Conservation (phyloP, 2,888 invertebrate genomes). For the Nebria brevicollis region DNA sequence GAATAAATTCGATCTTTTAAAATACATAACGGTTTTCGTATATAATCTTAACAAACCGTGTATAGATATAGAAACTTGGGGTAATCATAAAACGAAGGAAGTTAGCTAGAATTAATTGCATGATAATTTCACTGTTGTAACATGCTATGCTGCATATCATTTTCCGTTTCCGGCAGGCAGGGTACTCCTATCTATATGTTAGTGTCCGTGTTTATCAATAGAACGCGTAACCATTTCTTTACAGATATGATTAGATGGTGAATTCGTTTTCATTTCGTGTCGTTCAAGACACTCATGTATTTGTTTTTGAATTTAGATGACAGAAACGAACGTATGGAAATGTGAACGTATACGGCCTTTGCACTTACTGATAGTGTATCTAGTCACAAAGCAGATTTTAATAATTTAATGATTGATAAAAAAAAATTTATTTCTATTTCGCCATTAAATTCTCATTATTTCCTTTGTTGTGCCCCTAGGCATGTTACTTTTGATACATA, state of each 20-base stretch:
- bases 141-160: slow-evolving; percentile 43
- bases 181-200: slow-evolving; percentile 19
- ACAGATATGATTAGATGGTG: slow-evolving; percentile 32
- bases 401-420: slow-evolving; percentile 46
- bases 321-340: not conserved
- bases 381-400: slow-evolving; percentile 41
- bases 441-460: slow-evolving; percentile 46
- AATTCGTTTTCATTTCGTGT: not conserved
- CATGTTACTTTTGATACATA: slow-evolving; percentile 42
- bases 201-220: slow-evolving; percentile 53
- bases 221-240: slow-evolving; percentile 50
- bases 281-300: slow-evolving; percentile 26
- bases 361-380: slow-evolving; percentile 35
- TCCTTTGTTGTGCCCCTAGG: slow-evolving; percentile 40
- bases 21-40: not conserved
- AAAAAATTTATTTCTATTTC: slow-evolving; percentile 16
- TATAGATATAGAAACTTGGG: not conserved
- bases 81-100: slow-evolving; percentile 2
- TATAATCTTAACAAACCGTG: not conserved
- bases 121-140: slow-evolving; percentile 27
- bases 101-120: slow-evolving; percentile 9
- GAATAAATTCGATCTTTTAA: too few species aligned
- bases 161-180: slow-evolving; percentile 55
- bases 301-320: not conserved
- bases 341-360: slow-evolving; percentile 21